Conservation (phyloP, 2,797 vertebrate species). For the Syncerus caffer region DNA sequence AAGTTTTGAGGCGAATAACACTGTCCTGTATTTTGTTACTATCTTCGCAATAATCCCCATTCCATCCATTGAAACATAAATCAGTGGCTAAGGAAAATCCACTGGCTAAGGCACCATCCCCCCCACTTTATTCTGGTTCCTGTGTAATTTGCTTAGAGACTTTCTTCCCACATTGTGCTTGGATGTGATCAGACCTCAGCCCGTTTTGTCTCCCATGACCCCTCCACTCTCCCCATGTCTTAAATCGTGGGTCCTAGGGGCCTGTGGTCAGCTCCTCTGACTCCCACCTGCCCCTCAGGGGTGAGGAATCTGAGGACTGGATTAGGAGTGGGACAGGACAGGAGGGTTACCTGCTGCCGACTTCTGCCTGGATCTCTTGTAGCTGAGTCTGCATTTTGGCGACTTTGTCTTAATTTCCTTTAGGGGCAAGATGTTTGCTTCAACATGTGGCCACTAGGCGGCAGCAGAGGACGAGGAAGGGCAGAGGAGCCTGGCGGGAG, state of each 20-base stretch:
- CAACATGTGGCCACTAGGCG: slow-evolving; percentile 60
- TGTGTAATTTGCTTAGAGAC: too few relatives aligned
- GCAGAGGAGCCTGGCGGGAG: background rate
- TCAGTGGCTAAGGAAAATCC: background rate
- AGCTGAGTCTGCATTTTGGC: background rate
- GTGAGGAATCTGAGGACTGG: accelerated
- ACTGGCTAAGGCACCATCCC: accelerated
- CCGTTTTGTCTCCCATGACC: accelerated
- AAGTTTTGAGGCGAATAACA: background rate
- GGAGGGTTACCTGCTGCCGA: accelerated
- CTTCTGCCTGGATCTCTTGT: background rate
- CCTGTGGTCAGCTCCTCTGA: accelerated
- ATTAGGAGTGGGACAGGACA: accelerated
- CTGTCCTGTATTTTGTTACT: too few relatives aligned
- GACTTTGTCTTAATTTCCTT: background rate
- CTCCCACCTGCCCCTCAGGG: accelerated
- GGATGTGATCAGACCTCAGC: background rate
- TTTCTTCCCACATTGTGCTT: background rate
- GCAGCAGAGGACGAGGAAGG: slow-evolving; percentile 41
- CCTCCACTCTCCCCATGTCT: accelerated
- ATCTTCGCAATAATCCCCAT: accelerated
- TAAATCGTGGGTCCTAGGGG: background rate
- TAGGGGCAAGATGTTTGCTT: background rate
- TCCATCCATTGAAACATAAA: background rate
- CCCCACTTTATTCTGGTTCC: accelerated